Conservation (phyloP, 2,888 invertebrate species). For the Macrosoma leucophasiata region DNA sequence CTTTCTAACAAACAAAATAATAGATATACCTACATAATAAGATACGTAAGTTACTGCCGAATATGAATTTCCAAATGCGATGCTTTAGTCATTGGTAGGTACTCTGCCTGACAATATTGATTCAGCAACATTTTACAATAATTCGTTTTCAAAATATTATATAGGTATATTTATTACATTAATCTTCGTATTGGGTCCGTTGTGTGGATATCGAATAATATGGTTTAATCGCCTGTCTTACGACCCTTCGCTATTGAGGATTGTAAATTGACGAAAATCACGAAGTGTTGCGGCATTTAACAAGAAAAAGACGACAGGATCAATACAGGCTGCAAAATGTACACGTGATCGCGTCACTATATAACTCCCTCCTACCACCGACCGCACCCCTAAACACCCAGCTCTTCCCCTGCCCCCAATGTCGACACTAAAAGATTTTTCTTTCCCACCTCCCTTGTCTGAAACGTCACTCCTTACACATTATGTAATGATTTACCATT, state of each 20-base stretch:
- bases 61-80: no score
- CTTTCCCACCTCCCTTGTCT: slow-evolving; percentile 41
- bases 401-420: slow-evolving; percentile 48
- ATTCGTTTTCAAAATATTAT: no score
- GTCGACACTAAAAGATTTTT: slow-evolving; percentile 62
- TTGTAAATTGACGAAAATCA: slow-evolving; percentile 34
- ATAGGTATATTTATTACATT: no score
- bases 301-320: slow-evolving; percentile 64
- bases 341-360: slow-evolving; percentile 74
- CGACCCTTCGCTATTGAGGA: slow-evolving; percentile 9
- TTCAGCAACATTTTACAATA: no score
- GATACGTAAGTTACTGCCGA: no score
- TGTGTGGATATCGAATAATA: no score
- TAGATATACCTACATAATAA: no score
- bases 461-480: slow-evolving; percentile 29
- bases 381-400: slow-evolving; percentile 63
- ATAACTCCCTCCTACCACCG: slow-evolving; percentile 66
- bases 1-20: no score
- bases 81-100: no score
- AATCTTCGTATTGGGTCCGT: no score
- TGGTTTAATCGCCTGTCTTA: no score
- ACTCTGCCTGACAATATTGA: no score
- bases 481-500: slow-evolving; percentile 13
- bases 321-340: slow-evolving; percentile 74
- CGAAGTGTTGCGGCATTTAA: slow-evolving; percentile 48